Base-by-base conservation (phyloP, 2,797 vertebrate species). In the Echeneis naucrates region DNA sequence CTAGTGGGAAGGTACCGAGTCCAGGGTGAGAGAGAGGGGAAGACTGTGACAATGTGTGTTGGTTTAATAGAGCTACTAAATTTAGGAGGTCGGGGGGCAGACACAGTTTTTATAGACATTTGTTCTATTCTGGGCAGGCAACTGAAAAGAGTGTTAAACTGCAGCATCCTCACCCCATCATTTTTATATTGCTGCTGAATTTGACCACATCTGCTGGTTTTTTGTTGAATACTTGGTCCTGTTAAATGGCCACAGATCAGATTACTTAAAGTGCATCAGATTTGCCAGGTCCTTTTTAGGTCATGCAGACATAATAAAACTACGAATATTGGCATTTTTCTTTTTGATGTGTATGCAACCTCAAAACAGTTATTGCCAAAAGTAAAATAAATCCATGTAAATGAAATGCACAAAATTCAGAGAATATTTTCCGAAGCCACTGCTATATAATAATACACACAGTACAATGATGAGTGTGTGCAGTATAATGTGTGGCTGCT, bases 401-500 rank as follows among this genome's bases (percentile, higher is more conserved):
- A 56, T 21, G 4, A 9, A 54, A 24, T 4, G 44, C 8, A 23
- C 5, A 5, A 9, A n/a, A 16, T 2, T n/a, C 16, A 13, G 21
- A 11, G 7, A 3, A 24, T 38, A 40, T 21, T 47, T n/a, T n/a
- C n/a, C n/a, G n/a, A n/a, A n/a, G n/a, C n/a, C n/a, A n/a, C 24
- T 33, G 7, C 33, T 55, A 4, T 35, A 44, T 4, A 9, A 19
- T 66, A 42, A 35, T 40, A 40, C 26, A 68, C 10, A 61, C 42
- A 16, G 35, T 68, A 60, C 14, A 53, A 0, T 27, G 42, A 33
- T 27, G 51, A 68, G 54, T 63, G 51, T 37, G 38, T 55, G 53
- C 44, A 65, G 37, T 48, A 5, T 72, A 48, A 64, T 50, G 16
- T 58, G 45, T 52, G 42, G 40, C 38, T 58, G 42, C 30, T 21